A percentile compares a stretch with the other conserved stretches of the same genome.
Evolutionary conservation across 2,113 vertebrate species (phyloP).

Genomic region (Crotalus tigris): DNA sequence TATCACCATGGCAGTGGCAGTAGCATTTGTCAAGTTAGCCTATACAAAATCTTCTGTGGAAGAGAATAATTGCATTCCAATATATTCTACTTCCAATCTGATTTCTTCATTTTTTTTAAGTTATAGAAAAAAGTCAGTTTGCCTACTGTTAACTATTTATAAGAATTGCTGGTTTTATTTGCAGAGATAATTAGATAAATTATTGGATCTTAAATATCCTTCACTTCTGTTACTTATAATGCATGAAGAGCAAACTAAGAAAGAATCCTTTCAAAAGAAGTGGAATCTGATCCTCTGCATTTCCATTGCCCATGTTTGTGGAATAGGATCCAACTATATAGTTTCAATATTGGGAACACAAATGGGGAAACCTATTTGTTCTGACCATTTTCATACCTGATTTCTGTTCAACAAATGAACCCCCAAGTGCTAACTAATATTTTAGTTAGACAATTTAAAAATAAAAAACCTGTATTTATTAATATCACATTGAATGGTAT

Average conservation of each 20-base stretch:
- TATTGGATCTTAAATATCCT: not conserved
- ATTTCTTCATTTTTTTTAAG: not conserved
- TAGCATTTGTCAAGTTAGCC: slow-evolving; percentile 42
- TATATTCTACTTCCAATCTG: not conserved
- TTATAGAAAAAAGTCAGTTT: not conserved
- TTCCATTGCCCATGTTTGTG: not conserved
- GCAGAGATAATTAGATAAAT: not conserved
- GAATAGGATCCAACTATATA: not conserved
- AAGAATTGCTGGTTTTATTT: not conserved
- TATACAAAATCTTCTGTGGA: slow-evolving; percentile 20
- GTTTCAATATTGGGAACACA: not conserved
- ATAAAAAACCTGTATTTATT: not conserved
- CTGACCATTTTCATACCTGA: not conserved
- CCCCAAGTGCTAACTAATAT: not conserved
- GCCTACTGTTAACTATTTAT: not conserved
- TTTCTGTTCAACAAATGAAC: not conserved
- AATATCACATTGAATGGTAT: not conserved
- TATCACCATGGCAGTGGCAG: slow-evolving; percentile 34
- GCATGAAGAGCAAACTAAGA: not conserved
- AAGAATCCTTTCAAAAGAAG: not conserved
- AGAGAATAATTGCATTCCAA: not conserved
- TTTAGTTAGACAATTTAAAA: not conserved
- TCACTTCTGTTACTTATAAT: not conserved
- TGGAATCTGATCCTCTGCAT: not conserved
- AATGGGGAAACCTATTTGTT: not conserved